Base-by-base conservation (phyloP, 2,113 vertebrate species). In the Chloropsis cyanopogon region DNA sequence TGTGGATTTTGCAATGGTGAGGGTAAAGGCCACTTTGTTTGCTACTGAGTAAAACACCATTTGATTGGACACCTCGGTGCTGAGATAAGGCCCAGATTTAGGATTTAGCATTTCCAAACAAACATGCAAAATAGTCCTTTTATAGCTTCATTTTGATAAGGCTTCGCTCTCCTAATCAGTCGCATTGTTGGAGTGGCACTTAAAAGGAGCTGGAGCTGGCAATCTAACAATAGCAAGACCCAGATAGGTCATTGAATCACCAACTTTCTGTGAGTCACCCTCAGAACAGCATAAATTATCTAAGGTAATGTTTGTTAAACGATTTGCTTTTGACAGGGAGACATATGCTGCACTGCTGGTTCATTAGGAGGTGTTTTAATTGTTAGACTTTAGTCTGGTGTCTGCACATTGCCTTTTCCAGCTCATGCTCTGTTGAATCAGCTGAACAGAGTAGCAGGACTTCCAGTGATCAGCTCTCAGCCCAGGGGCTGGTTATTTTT, bases 241-340 rank as follows among this genome's bases (percentile, higher is more conserved):
- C 93, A 90, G 86, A 83, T 82, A 89, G 93, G 96, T 95, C 94
- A 91, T n/a, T 88, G 78, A 95, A 95, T 96, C 75, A 81, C 56
- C 59, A 78, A 63, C 79, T 80, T 94, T 35, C 28, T 21, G 35
- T 84, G 87, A 96, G 80, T 94, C 88, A 92, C 69, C 44, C 71
- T 33, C 29, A 47, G 28, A 35, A 52, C 20, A 26, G 53, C 54
- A 60, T 65, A 71, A 37, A 46, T 75, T 91, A 79, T 37, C 85
- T 21, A 42, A 94, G 92, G 69, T 93, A 93, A 68, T 11, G 64
- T 85, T 93, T 79, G 53, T 76, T 56, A 68, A 88, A 72, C 69
- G 1, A 25, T 84, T 81, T 88, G 68, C 47, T 95, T 93, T 76
- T 88, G 86, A 89, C 90, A 90, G 80, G 41, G n/a, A 92, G 31